These are phyloP conservation scores for Meiosimyza decipiens DNA, from an alignment of 2,888 invertebrate species.

Conservation along the genomic window DNA sequence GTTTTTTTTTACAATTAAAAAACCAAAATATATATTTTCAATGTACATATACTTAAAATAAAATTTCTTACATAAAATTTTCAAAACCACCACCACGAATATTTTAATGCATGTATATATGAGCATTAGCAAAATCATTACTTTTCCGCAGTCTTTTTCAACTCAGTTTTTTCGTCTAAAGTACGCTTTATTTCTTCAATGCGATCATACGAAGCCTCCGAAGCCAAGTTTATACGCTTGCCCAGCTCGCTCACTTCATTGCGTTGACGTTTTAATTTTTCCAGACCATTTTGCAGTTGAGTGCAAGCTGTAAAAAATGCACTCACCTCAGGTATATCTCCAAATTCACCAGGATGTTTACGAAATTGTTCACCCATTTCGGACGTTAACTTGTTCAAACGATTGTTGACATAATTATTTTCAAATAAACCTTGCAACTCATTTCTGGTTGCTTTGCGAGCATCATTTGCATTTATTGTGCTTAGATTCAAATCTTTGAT, in stretches of 20 bases:
- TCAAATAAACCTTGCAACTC: slow-evolving; percentile 54
- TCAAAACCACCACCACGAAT: too few species aligned
- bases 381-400: slow-evolving; percentile 53
- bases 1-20: neutral
- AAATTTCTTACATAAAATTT: too few species aligned
- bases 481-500: slow-evolving; percentile 58
- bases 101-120: too few species aligned
- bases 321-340: slow-evolving; percentile 62
- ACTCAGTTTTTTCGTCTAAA: slow-evolving; percentile 27
- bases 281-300: slow-evolving; percentile 59
- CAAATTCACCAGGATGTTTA: slow-evolving; percentile 62
- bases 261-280: slow-evolving; percentile 54
- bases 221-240: slow-evolving; percentile 53
- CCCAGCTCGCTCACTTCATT: slow-evolving; percentile 52
- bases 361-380: slow-evolving; percentile 55
- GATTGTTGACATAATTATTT: slow-evolving; percentile 51
- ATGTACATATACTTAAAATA: neutral
- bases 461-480: slow-evolving; percentile 44
- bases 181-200: slow-evolving; percentile 54
- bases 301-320: slow-evolving; percentile 60
- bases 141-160: neutral
- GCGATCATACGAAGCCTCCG: slow-evolving; percentile 55
- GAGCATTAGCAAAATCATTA: neutral
- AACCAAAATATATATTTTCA: neutral
- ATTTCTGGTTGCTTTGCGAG: slow-evolving; percentile 44